phyloP scores from a whole-genome alignment of 1,140 invertebrate species.

The Macrosteles quadrilineatus region DNA sequence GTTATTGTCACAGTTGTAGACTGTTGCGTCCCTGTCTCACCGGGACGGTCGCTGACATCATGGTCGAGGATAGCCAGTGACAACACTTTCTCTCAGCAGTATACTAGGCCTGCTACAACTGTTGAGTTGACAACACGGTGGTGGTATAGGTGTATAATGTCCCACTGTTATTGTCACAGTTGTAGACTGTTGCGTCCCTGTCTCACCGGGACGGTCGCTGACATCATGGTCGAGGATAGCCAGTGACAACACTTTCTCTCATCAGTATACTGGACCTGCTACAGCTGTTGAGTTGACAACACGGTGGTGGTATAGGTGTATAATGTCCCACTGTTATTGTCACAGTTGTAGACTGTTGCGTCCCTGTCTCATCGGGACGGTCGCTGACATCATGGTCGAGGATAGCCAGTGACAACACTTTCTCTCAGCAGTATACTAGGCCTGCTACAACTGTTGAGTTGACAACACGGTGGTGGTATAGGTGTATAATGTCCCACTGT shows the following conservation, averaged over 20 bases:
- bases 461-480: not conserved
- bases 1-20: not conserved
- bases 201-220: no score
- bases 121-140: not conserved
- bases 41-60: slow-evolving; percentile 7
- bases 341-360: no score
- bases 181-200: no score
- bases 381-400: not conserved
- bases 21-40: slow-evolving; percentile 5
- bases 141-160: slow-evolving; percentile 44
- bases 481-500: slow-evolving; percentile 57
- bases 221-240: no score
- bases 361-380: no score
- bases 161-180: slow-evolving; percentile 68
- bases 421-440: slow-evolving; percentile 24
- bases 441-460: not conserved
- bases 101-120: not conserved
- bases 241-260: no score
- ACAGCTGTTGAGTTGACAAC: no score
- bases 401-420: not conserved
- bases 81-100: slow-evolving; percentile 5
- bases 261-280: no score
- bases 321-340: no score
- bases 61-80: slow-evolving; percentile 4
- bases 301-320: no score